Base-by-base conservation (phyloP, 35 echinoderm and acorn worm species). In the Apostichopus californicus region DNA sequence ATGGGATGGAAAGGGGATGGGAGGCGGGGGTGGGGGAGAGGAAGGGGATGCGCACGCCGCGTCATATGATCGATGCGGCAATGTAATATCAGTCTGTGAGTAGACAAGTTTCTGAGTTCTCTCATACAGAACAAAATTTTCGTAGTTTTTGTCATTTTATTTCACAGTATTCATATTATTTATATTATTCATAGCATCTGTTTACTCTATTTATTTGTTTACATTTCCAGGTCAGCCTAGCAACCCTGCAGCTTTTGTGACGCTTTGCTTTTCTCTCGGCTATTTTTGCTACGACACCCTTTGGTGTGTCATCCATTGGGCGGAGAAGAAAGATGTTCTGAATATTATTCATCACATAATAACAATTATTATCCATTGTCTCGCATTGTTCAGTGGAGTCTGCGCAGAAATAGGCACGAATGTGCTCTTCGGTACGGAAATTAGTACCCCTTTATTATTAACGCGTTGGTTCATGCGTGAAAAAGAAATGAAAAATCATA, bases 381-480 rank as follows among this genome's bases (percentile, higher is more conserved):
- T 83, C 11, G 54, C 56, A 6, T 20, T 83, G 8, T 57, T 55
- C 53, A 11, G 15, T 55, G 80, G 80, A 55, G 80, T 83, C 4
- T 83, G 53, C 17, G 80, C 80, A 56, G 80, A 83, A 54, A 7
- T 18, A 55, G 28, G 53, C 4, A 83, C 80, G 13, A 56, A 83
- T 54, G 21, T 83, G 7, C 23, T 83, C 13, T 83, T 83, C 52
- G 80, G 12, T 14, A 55, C 80, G 56, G 53, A 83, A 17, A 83
- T 83, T 0, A 83, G 52, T 28, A 83, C 80, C 6, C 80, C 80
- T 9, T 18, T 83, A 2, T 15, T 83, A 54, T n/a, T 83, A 13
- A 10, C 5, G 5, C 80, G 80, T 20, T 83, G 80, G 80, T 83
- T 83, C 21, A 55, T 83, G 34, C 79, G 53, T 56, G 80, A 83